Base-by-base conservation (phyloP, 1,140 invertebrate genomes). In the Pygmarrhopalites habei region DNA sequence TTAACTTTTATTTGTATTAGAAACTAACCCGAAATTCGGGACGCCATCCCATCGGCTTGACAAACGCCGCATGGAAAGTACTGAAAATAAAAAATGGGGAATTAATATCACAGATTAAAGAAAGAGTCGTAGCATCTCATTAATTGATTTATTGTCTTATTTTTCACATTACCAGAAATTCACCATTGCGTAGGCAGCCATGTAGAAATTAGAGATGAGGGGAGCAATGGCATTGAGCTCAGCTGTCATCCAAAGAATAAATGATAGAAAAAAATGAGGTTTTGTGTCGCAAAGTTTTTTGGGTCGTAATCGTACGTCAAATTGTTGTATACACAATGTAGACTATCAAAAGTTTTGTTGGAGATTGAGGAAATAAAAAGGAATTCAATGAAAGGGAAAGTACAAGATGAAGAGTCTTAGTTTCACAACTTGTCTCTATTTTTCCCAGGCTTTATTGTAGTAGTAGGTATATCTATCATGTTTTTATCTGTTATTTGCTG, bases 151-250 rank as follows among this genome's bases (percentile, higher is more conserved):
- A 7, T 7, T 7, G 5, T 35, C 32, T 35, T 35, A 35, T 35
- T 7, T 7, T 35, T 35, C 32, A 35, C 15, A 35, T 53, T 25
- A 53, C 51, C 56, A 78, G 70, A 95, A 98, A 79, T 98, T 98
- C 65, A 98, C 93, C 26, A 99, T 82, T 62, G 91, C 92, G 74
- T 98, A 99, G 5, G 94, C 92, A 67, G 94, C 94, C 71, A 99
- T 79, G 78, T 98, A 98, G 78, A 98, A 98, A 75, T 98, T 98
- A 23, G 94, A 97, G 66, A 99, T 98, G 56, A 98, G 79, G 4
- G 94, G 93, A 30, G 95, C 95, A 67, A 99, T 96, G 35, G 86
- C 78, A 75, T 98, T 94, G 32, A 98, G 76, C 72, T 94, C 86
- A 71, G 88, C 88, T 87, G 77, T n/a, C 35, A 41, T 10, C 39